Base-by-base conservation (phyloP, 2,888 invertebrate species). In the Trichopoda pennipes region DNA sequence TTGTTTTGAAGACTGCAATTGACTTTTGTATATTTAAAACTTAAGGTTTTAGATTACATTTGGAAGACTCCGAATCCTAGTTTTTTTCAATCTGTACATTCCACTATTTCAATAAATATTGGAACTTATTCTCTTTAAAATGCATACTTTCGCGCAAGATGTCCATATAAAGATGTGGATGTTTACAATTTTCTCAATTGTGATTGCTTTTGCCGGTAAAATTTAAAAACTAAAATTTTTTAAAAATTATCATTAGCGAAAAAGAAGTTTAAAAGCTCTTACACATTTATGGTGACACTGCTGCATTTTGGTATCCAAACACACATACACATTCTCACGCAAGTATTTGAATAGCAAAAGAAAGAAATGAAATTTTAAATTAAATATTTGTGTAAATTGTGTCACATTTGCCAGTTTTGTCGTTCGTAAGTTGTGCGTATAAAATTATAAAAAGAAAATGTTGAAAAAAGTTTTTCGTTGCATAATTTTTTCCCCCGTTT, bases 351-450 rank as follows among this genome's bases (percentile, higher is more conserved):
- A 23, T 60, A 49, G 10, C 55, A 47, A 19, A 32, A 55, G 42
- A 21, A 38, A 38, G 42, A 21, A 38, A 38, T 49, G 21, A 28
- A 70, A 69, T 70, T 82, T 79, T 35, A 72, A 79, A 79, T 79
- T 79, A 82, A 75, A 82, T 75, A 79, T 82, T 82, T 82, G 60
- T 63, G 21, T 58, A 79, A 74, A 51, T 75, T 79, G 44, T 82
- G 82, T 68, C 82, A 82, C 70, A 79, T 75, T 82, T 75, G 77
- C 47, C 70, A 68, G 44, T 42, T 53, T 44, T 76, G 60, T 70
- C 42, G 49, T 64, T 55, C 6, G 64, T 19, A 64, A 64, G 58
- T 72, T 81, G 66, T 66, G 61, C 55, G 44, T 72, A 17, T 61
- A 61, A 61, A 73, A 38, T 47, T 16, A 19, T 19, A 19, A 23